Evolutionary conservation across 2,113 vertebrate genomes (phyloP).

Genomic region (Sinocyclocheilus anophthalmus): DNA sequence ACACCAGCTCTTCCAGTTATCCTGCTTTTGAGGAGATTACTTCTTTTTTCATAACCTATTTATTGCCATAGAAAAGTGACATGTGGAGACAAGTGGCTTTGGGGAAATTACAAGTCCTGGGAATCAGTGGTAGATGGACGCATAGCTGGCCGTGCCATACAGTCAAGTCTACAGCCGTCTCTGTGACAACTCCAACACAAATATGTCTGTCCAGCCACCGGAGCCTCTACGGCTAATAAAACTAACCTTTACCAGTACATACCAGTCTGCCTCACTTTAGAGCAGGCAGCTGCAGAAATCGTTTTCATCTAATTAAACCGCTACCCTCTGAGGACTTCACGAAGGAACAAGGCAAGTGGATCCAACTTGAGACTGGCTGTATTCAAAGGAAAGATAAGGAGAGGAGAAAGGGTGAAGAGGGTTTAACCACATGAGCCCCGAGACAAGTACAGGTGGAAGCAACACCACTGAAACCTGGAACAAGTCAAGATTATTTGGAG

Average conservation of each 20-base stretch:
- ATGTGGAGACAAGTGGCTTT: constrained; percentile 11
- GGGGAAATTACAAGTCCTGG: constrained; percentile 40
- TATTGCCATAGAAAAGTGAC: constrained; percentile 14
- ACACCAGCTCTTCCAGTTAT: not conserved
- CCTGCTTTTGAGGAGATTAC: not conserved
- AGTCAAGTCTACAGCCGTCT: not conserved
- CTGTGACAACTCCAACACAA: not conserved
- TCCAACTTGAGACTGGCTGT: constrained; percentile 42
- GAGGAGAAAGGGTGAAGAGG: constrained; percentile 17
- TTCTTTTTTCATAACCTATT: constrained; percentile 34
- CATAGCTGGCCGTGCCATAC: constrained; percentile 6
- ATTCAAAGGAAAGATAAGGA: constrained; percentile 29
- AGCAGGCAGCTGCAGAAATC: constrained; percentile 67
- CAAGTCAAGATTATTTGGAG: constrained; percentile 34
- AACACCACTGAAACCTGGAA: constrained; percentile 39
- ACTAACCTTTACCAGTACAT: constrained; percentile 49
- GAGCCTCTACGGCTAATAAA: constrained; percentile 47
- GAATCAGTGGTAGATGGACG: constrained; percentile 38
- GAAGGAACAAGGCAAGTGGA: constrained; percentile 36
- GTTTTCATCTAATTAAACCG: constrained; percentile 71
- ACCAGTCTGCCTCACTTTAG: constrained; percentile 50
- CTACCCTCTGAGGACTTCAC: constrained; percentile 59
- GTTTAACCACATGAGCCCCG: constrained; percentile 45
- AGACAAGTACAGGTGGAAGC: constrained; percentile 58
- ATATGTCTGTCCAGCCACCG: constrained; percentile 16